A percentile compares a stretch with the other conserved stretches of the same genome.
Evolutionary conservation across 2,888 invertebrate genomes (phyloP).

Genomic region (Chrysolina americana): DNA sequence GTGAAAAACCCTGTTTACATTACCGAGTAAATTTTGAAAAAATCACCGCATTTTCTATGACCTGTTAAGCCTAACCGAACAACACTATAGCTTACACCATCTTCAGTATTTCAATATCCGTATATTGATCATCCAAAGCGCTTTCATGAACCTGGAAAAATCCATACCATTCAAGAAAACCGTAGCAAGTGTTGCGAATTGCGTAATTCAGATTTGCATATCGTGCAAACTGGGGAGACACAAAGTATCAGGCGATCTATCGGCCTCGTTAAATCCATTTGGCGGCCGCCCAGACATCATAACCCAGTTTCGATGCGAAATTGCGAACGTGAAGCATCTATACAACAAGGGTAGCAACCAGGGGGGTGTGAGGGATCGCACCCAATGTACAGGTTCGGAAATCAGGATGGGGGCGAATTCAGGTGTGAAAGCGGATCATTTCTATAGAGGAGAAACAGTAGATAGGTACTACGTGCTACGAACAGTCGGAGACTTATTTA

Average conservation of each 20-base stretch:
- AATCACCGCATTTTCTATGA: no score
- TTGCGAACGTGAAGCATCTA: conserved; percentile 11
- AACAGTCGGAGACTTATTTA: background rate
- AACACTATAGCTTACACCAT: background rate
- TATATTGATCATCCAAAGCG: background rate
- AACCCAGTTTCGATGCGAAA: conserved; percentile 45
- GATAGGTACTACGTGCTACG: background rate
- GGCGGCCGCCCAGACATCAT: conserved; percentile 51
- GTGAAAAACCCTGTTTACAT: no score
- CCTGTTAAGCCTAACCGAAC: background rate
- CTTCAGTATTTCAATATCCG: background rate
- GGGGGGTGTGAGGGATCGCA: background rate
- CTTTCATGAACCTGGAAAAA: background rate
- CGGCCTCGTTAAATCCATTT: conserved; percentile 51
- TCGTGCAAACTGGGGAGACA: conserved; percentile 47
- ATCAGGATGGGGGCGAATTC: background rate
- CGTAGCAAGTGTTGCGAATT: conserved; percentile 50
- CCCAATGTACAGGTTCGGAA: background rate
- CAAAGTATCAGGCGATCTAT: conserved; percentile 51
- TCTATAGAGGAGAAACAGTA: background rate
- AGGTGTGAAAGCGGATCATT: background rate
- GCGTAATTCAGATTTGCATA: conserved; percentile 52
- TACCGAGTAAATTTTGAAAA: no score
- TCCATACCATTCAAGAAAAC: conserved; percentile 24
- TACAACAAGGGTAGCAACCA: conserved; percentile 4